Conservation (phyloP, 1,140 invertebrate genomes). For the Chironomus striatipennis region DNA sequence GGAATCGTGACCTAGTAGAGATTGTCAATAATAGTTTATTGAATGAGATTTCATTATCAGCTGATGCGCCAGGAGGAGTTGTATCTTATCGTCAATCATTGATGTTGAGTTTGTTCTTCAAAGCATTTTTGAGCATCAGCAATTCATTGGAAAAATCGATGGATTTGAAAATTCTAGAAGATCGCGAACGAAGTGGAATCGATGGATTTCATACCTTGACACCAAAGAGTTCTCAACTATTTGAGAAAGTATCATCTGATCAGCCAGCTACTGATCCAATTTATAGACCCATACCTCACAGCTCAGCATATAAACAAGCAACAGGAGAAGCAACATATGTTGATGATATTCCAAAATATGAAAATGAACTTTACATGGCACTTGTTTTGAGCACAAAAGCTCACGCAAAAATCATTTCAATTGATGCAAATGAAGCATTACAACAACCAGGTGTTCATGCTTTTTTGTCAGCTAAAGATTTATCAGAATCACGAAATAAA, state of each 20-base stretch:
- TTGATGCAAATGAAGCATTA: slow-evolving; percentile 66
- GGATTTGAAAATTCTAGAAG: slow-evolving; percentile 37
- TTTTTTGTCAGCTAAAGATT: slow-evolving; percentile 63
- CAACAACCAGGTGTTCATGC: slow-evolving; percentile 60
- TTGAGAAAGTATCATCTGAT: slow-evolving; percentile 55
- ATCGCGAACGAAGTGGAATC: slow-evolving; percentile 45
- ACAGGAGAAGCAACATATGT: slow-evolving; percentile 87
- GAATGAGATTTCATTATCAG: slow-evolving; percentile 65
- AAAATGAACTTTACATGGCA: slow-evolving; percentile 66
- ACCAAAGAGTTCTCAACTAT: slow-evolving; percentile 71
- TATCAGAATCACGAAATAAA: slow-evolving; percentile 51
- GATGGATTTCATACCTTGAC: slow-evolving; percentile 52
- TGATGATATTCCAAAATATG: slow-evolving; percentile 72
- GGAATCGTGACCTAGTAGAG: slow-evolving; percentile 64
- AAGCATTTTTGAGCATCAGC: slow-evolving; percentile 68
- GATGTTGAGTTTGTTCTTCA: slow-evolving; percentile 82
- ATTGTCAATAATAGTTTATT: slow-evolving; percentile 53
- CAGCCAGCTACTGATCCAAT: slow-evolving; percentile 61
- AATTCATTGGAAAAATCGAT: slow-evolving; percentile 45
- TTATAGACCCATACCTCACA: slow-evolving; percentile 72
- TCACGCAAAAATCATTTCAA: slow-evolving; percentile 65
- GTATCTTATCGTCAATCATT: slow-evolving; percentile 72
- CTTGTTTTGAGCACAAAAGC: slow-evolving; percentile 70
- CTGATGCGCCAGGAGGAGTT: slow-evolving; percentile 84
- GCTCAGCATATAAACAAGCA: slow-evolving; percentile 80